Conservation (phyloP, 1,140 invertebrate species). For the Euglossa dilemma region DNA sequence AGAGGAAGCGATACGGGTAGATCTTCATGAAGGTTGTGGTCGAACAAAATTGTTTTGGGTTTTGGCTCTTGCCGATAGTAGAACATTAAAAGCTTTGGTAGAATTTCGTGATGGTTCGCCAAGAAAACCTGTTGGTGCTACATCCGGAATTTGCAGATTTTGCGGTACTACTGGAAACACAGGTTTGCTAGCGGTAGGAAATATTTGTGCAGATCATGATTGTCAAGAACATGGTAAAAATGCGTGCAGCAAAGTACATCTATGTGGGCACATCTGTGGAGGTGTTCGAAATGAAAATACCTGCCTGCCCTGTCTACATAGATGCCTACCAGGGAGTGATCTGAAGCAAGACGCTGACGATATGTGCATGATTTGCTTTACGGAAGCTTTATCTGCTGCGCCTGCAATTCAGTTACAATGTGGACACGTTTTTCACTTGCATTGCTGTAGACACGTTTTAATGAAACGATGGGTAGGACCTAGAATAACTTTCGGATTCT, state of each 20-base stretch:
- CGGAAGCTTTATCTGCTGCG: constrained; percentile 95
- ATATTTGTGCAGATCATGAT: constrained; percentile 96
- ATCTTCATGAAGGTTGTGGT: constrained; percentile 97
- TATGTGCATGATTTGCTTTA: constrained; percentile 99
- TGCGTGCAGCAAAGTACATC: constrained; percentile 91
- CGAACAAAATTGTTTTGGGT: constrained; percentile 98
- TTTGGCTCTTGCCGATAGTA: constrained; percentile 94
- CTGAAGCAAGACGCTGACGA: constrained; percentile 98
- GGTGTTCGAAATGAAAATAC: constrained; percentile 92
- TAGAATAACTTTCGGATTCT: constrained; percentile 97
- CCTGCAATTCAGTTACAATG: constrained; percentile 97
- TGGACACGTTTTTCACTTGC: constrained; percentile 97
- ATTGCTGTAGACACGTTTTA: constrained; percentile 94
- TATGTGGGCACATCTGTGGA: constrained; percentile 96
- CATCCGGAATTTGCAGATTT: constrained; percentile 94
- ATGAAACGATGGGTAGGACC: constrained; percentile 96
- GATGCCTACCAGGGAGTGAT: constrained; percentile 88
- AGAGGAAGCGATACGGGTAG: constrained; percentile 95
- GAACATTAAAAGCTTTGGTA: constrained; percentile 95
- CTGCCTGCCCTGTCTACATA: constrained; percentile 95
- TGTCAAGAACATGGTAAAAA: constrained; percentile 94
- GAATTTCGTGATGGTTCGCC: constrained; percentile 93
- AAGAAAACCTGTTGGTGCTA: constrained; percentile 75
- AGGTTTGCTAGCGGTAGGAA: constrained; percentile 94
- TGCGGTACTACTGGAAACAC: constrained; percentile 93